Evolutionary conservation across 2,797 vertebrate species (phyloP).

Genomic region (Chiloscyllium punctatum): DNA sequence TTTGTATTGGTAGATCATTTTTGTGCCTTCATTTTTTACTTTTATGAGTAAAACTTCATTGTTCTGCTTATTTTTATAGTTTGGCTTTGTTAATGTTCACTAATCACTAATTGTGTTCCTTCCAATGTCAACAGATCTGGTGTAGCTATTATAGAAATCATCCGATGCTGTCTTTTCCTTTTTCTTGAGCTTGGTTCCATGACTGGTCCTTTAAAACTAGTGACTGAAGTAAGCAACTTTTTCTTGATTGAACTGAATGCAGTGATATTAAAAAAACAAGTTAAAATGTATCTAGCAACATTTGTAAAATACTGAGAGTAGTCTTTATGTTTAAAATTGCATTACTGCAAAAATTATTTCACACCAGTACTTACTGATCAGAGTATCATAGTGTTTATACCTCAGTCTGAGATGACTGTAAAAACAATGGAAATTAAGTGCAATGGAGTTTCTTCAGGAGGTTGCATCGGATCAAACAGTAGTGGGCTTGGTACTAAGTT

Average conservation of each 20-base stretch:
- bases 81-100: neutral
- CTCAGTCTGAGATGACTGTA: neutral
- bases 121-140: conserved; percentile 54
- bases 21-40: neutral
- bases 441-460: neutral
- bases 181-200: conserved; percentile 51
- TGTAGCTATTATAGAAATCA: conserved; percentile 62
- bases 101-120: conserved; percentile 14
- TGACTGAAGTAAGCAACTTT: conserved; percentile 64
- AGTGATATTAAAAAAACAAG: neutral
- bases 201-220: conserved; percentile 51
- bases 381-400: neutral
- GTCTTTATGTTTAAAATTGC: neutral
- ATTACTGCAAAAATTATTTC: neutral
- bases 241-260: neutral
- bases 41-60: too few relatives aligned
- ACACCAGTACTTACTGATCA: neutral
- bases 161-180: conserved; percentile 65
- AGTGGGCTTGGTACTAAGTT: neutral
- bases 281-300: neutral
- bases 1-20: neutral
- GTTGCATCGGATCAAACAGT: neutral
- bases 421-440: neutral
- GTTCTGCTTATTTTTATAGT: neutral
- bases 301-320: neutral